Evolutionary conservation across 92 coral and sea anemone genomes (phyloP), one percentile per base, ranked within the genome.

Genomic region (Phenganax marumi): DNA sequence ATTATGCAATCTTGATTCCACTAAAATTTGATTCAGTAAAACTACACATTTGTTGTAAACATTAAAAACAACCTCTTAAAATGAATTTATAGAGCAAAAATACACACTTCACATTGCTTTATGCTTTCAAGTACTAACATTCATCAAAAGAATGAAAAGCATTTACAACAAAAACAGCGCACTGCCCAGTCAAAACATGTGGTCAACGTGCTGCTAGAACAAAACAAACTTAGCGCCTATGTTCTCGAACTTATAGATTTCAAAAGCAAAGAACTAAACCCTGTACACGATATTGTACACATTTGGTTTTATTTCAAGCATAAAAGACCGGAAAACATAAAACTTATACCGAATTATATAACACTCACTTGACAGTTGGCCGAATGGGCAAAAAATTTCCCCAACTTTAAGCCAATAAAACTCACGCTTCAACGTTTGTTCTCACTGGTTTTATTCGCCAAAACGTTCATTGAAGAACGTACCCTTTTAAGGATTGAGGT

Each of bases 401-500:
- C 56, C 50, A 49, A n/a, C 47, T 10, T 52, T 50, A 22, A 5
- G 7, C 48, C 11, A 0, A 24, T 6, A 9, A 6, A 8, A 8
- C 2, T 68, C 13, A 6, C 47, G 16, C 73, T 3, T 19, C 3
- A 16, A 8, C 3, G 7, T 68, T 8, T 68, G 3, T 68, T 24
- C 11, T 21, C 11, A 10, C 46, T 14, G 80, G 13, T 12, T 75
- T 52, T 23, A 6, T 52, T 33, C 23, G 10, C 48, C 3, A 14
- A 18, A 50, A 43, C 65, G 64, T 19, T 75, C 80, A 75, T 54
- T 50, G 58, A 24, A 73, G 26, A 50, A 5, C 60, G 5, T 73
- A 16, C 12, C 39, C 55, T 5, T n/a, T 25, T 52, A 60, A 75
- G 47, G 50, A 53, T 55, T 46, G 39, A 7, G 24, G n/a, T 22